Conservation (phyloP, 2,113 vertebrate genomes). For the Larimichthys polyactis region DNA sequence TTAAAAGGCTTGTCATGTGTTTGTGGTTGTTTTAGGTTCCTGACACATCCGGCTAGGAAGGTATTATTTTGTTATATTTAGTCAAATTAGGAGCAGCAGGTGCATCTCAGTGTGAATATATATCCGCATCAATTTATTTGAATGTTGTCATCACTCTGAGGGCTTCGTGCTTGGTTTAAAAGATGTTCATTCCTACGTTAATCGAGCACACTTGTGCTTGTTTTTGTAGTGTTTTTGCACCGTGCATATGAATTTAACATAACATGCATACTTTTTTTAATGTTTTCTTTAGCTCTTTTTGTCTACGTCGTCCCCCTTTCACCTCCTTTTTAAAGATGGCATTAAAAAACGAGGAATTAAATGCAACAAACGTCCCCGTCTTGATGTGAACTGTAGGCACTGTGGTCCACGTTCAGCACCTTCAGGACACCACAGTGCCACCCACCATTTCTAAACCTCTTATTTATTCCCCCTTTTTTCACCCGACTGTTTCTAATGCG, state of each 20-base stretch:
- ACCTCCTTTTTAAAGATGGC: not conserved
- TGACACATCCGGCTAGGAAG: not conserved
- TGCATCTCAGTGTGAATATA: conserved; percentile 4
- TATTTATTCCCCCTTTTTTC: not conserved
- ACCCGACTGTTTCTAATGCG: conserved; percentile 15
- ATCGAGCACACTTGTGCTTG: too few relatives aligned
- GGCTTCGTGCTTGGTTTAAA: not conserved
- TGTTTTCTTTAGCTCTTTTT: not conserved
- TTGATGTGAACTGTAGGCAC: not conserved
- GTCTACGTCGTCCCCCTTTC: not conserved
- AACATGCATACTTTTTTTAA: not conserved
- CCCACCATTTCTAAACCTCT: not conserved
- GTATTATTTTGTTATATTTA: not conserved
- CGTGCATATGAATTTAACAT: not conserved
- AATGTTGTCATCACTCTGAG: not conserved
- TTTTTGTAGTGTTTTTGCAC: not conserved
- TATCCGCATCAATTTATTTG: not conserved
- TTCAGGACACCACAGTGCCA: not conserved
- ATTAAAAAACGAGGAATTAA: not conserved
- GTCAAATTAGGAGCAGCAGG: conserved; percentile 10
- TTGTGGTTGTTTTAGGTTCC: not conserved
- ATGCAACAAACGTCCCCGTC: not conserved
- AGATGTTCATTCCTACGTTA: not conserved
- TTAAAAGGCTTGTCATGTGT: too few relatives aligned
- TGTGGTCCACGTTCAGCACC: not conserved